These are phyloP conservation scores for Amblyopsis hoosieri DNA, from an alignment of 2,797 vertebrate genomes.

Conservation along the genomic window DNA sequence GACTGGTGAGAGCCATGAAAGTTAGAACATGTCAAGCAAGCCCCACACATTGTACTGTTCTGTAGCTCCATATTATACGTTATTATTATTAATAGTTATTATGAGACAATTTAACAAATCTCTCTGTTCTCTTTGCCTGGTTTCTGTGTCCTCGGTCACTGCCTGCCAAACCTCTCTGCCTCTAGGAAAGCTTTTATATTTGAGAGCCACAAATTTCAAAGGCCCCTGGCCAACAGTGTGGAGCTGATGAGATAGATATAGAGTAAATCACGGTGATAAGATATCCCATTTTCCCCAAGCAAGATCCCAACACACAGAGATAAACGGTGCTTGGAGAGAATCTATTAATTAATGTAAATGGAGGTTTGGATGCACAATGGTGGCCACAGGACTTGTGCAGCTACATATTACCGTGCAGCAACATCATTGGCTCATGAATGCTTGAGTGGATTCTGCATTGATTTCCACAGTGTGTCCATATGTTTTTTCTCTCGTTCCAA, in stretches of 20 bases:
- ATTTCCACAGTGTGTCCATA: conserved; percentile 53
- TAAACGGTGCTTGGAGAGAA: conserved; percentile 43
- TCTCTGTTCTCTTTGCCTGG: too few species aligned
- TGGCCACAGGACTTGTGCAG: conserved; percentile 64
- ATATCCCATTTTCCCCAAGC: conserved; percentile 53
- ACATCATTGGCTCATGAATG: conserved; percentile 50
- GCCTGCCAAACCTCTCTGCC: conserved; percentile 11
- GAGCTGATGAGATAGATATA: conserved; percentile 62
- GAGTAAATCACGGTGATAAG: conserved; percentile 56
- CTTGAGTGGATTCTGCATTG: conserved; percentile 54
- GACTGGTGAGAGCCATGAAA: too few species aligned
- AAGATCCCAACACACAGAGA: conserved; percentile 60
- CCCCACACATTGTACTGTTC: too few species aligned
- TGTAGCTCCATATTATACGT: too few species aligned
- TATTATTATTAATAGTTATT: too few species aligned
- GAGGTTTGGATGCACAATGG: conserved; percentile 46
- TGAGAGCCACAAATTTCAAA: conserved; percentile 36
- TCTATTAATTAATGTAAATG: conserved; percentile 74
- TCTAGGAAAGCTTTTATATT: conserved; percentile 28
- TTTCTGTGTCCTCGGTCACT: neutral
- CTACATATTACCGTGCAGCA: conserved; percentile 52
- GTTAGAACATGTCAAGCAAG: too few species aligned
- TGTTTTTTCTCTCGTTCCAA: conserved; percentile 52
- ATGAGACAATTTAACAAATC: too few species aligned
- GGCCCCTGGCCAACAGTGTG: conserved; percentile 39